Conservation (phyloP, 2,797 vertebrate genomes). For the Premnoplex brunnescens region DNA sequence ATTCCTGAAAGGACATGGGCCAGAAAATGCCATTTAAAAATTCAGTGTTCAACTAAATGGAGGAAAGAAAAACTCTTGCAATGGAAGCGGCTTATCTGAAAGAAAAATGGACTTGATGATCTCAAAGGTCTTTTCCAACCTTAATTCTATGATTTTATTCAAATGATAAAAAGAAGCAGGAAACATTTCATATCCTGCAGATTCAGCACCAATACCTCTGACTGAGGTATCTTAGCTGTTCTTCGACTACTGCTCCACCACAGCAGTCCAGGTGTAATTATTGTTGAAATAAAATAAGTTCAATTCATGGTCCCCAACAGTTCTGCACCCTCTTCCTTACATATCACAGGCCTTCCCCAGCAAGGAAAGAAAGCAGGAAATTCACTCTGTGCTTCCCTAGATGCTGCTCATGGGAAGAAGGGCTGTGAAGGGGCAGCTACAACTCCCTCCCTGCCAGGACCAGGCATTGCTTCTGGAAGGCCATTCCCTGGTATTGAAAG, state of each 20-base stretch:
- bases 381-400: neutral
- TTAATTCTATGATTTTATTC: neutral
- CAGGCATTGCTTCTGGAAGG: neutral
- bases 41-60: neutral
- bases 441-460: neutral
- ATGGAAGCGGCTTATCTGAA: neutral
- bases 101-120: neutral
- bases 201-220: neutral
- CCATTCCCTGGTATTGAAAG: accelerated
- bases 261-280: neutral
- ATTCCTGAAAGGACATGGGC: neutral
- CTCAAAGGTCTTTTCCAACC: neutral
- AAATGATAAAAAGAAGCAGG: neutral
- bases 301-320: neutral
- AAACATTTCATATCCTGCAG: accelerated
- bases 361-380: neutral
- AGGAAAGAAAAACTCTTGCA: neutral
- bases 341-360: neutral
- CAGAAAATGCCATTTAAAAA: neutral
- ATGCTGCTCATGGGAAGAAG: neutral
- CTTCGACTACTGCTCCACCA: neutral
- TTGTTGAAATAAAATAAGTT: neutral
- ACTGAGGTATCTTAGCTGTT: neutral
- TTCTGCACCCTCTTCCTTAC: neutral
- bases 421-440: neutral